Evolutionary conservation across 2,888 invertebrate genomes (phyloP).

Genomic region (Synergus laeviventris): DNA sequence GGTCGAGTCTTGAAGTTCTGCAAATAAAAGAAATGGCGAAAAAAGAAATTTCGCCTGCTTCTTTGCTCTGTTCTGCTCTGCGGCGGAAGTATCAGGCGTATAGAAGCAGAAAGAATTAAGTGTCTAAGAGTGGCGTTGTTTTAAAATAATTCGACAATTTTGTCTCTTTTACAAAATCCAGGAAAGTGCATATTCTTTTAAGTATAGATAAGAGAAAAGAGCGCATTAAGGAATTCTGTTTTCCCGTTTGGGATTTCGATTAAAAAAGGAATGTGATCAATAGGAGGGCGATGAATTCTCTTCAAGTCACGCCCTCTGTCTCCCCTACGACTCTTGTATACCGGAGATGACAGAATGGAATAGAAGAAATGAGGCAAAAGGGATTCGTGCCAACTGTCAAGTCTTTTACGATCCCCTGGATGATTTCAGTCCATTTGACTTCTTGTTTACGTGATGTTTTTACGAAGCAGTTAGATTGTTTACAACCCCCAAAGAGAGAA

Average conservation of each 20-base stretch:
- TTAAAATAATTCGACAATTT: neutral
- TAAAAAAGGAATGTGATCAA: slow-evolving; percentile 23
- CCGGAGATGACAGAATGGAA: slow-evolving; percentile 21
- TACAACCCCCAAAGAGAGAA: neutral
- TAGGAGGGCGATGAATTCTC: neutral
- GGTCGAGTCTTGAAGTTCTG: slow-evolving; percentile 15
- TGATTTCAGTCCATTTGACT: slow-evolving; percentile 10
- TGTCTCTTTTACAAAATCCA: no score
- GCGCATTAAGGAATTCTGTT: neutral
- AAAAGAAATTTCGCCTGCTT: neutral
- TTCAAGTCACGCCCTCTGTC: slow-evolving; percentile 4
- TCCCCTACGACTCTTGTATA: slow-evolving; percentile 3
- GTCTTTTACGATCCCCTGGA: slow-evolving; percentile 13
- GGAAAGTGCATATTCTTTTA: no score
- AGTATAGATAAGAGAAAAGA: neutral
- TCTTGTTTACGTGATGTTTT: slow-evolving; percentile 23
- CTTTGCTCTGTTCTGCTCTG: neutral
- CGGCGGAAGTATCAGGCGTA: neutral
- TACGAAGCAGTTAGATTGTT: neutral
- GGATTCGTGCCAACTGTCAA: slow-evolving; percentile 26
- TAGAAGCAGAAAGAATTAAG: neutral
- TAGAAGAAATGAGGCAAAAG: slow-evolving; percentile 18
- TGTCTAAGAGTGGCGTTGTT: neutral
- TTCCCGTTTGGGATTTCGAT: neutral
- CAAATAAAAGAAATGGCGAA: neutral